Evolutionary conservation across 2,888 invertebrate genomes (phyloP), one percentile per base, ranked within the genome.

Genomic region (Stenchaetothrips biformis): DNA sequence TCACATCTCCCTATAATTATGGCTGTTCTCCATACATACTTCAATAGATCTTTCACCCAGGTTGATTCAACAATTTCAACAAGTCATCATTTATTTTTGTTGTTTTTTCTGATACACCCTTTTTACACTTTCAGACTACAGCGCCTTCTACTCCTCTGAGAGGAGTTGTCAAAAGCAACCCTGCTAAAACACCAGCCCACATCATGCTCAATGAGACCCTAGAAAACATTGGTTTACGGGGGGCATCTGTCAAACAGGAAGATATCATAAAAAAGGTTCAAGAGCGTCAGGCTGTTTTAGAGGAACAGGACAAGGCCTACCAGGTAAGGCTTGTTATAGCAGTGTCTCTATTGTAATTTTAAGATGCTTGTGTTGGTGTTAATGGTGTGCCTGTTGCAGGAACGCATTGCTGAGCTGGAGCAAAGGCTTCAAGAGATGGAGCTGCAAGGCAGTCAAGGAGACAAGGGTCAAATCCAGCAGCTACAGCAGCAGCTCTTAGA

Each of bases 251-350:
- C 25, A 74, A 78, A 47, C 82, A 83, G 77, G 82, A 81, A 62
- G 81, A 81, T 16, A 79, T 90, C 80, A 87, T 89, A 67, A 90
- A 90, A 85, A 91, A 91, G 85, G 85, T 91, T 81, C 87, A 89
- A 83, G 87, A 91, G 83, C 89, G 91, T n/a, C 89, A 90, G 83
- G 88, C 90, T 80, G 88, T 90, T 80, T 88, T 90, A 78, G 89
- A 90, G 78, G 86, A 86, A 83, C 88, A 88, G 83, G 88, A 90
- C 81, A 87, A 89, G 84, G 89, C 89, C 49, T 87, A 89, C n/a
- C 88, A 89, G 82, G 87, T 88, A 79, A 80, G 74, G 48, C 77
- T 77, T 47, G 9, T 16, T 4, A 8, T 4, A 53, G 53, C 18
- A 53, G 4, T 13, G 6, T 1, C 53, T 53, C 11, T 53, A 88